Conservation (phyloP, 2,888 invertebrate species). For the Mantis religiosa region DNA sequence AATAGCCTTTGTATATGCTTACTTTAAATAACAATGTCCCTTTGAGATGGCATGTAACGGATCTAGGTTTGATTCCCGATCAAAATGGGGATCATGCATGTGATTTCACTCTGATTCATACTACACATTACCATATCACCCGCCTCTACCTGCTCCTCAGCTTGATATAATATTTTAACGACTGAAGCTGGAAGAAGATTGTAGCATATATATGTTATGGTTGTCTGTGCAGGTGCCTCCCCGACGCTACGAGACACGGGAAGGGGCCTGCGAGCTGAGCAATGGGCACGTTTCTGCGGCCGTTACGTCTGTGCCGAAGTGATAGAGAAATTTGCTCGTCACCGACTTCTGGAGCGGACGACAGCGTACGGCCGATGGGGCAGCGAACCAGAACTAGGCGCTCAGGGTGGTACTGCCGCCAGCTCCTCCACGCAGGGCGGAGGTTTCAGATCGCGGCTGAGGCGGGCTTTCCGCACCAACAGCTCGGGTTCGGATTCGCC, state of each 20-base stretch:
- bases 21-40: too few relatives aligned
- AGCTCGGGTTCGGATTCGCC: constrained; percentile 41
- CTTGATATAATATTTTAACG: too few relatives aligned
- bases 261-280: constrained; percentile 63
- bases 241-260: constrained; percentile 64
- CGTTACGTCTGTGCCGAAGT: constrained; percentile 66
- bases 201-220: neutral
- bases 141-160: too few relatives aligned
- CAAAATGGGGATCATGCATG: too few relatives aligned
- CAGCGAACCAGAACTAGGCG: constrained; percentile 55
- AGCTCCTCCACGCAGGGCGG: constrained; percentile 33
- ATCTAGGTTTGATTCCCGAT: too few relatives aligned
- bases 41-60: too few relatives aligned
- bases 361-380: constrained; percentile 56
- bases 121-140: too few relatives aligned
- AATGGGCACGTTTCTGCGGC: constrained; percentile 72
- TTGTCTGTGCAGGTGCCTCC: constrained; percentile 56
- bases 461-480: constrained; percentile 53
- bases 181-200: too few relatives aligned
- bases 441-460: constrained; percentile 53
- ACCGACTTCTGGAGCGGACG: constrained; percentile 53
- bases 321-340: constrained; percentile 62
- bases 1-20: too few relatives aligned
- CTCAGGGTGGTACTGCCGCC: constrained; percentile 6
- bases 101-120: too few relatives aligned